Evolutionary conservation across 2,888 invertebrate genomes (phyloP).

Genomic region (Diaprepes abbreviatus): DNA sequence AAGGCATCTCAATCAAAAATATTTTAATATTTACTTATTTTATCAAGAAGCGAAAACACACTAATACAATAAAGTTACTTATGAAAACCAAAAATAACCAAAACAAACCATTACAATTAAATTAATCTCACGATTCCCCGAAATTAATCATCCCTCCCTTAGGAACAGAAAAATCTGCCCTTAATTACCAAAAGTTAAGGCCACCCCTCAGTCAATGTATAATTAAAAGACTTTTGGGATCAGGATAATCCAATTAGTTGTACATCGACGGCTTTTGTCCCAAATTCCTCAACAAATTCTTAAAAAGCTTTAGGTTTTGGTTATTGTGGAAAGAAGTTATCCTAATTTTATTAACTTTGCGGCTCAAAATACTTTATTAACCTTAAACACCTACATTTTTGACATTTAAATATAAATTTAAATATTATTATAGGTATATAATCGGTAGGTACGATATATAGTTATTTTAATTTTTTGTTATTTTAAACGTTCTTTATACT

Average conservation of each 20-base stretch:
- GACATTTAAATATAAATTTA: too few species aligned
- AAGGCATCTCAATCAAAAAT: too few species aligned
- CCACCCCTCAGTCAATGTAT: slow-evolving; percentile 40
- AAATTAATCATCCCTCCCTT: not conserved
- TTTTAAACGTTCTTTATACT: too few species aligned
- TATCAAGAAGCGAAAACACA: too few species aligned
- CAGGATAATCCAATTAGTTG: slow-evolving; percentile 46
- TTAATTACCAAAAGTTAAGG: slow-evolving; percentile 43
- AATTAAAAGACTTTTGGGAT: slow-evolving; percentile 46
- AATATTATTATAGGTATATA: too few species aligned
- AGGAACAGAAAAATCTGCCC: not conserved
- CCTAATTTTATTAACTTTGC: not conserved
- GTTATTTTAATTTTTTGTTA: too few species aligned
- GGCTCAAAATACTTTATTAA: too few species aligned
- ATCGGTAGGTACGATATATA: too few species aligned
- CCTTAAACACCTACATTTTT: too few species aligned
- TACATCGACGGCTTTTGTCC: slow-evolving; percentile 37
- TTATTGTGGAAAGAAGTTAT: not conserved
- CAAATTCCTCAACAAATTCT: slow-evolving; percentile 34
- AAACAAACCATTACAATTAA: slow-evolving; percentile 16
- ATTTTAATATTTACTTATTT: too few species aligned
- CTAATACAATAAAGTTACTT: too few species aligned
- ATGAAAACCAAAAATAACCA: not conserved
- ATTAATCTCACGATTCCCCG: not conserved
- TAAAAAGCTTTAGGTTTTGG: slow-evolving; percentile 32